Evolutionary conservation across 2,888 invertebrate genomes (phyloP), one percentile per base, ranked within the genome.

Genomic region (Abscondita cerata): DNA sequence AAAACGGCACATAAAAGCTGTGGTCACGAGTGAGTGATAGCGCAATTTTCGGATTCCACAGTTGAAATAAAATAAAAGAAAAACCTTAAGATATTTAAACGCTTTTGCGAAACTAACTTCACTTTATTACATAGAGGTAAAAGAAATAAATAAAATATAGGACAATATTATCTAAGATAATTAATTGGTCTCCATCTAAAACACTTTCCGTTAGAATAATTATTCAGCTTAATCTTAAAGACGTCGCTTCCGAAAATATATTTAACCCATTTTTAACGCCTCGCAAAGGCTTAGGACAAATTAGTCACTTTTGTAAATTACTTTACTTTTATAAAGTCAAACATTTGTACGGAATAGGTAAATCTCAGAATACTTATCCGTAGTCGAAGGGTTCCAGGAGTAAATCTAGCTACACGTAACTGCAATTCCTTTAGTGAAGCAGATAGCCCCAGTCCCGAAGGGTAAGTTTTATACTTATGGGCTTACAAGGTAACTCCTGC

Each of bases 401-500:
- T 67, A 68, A 68, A 70, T 70, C 68, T 70, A 64, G 59, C 64
- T 67, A 65, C 66, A 68, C 68, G 67, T 65, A 68, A 62, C 62
- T 68, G 68, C 69, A 66, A 70, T 70, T 68, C 69, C 69, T 69
- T 66, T 64, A 68, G 68, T 65, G 64, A 54, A 60, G 57, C 59
- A 58, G 62, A 67, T 63, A 62, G 67, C 62, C 62, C 61, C 52
- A 47, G 68, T 72, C 72, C 70, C 72, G 66, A 63, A 63, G 72
- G 72, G 68, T 67, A 71, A 74, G 74, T 74, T 76, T 73, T 71
- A 72, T 73, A 74, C 75, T 75, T 76, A 74, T 71, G 74, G 73
- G 74, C 72, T 73, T 72, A 68, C 69, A 70, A 73, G 70, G 74
- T 72, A 73, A 75, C 71, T 76, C 76, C 75, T 75, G 70, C 64